Percentiles rank a stretch among this genome's conserved stretches.
Evolutionary conservation across 1,140 invertebrate species (phyloP).

Genomic region (Oryzaephilus surinamensis): DNA sequence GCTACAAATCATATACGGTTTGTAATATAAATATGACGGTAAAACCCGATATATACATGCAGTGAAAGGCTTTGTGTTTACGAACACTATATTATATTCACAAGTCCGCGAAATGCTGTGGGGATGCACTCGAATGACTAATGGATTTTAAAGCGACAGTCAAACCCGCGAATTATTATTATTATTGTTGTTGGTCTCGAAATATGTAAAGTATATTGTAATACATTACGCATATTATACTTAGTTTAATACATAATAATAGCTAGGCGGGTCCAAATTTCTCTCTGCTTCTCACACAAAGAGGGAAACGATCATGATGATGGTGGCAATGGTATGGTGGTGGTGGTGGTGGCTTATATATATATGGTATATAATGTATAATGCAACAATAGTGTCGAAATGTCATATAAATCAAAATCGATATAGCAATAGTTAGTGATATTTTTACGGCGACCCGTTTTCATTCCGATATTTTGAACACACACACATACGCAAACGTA

Average conservation of each 20-base stretch:
- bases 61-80: constrained; percentile 27
- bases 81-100: constrained; percentile 22
- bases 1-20: constrained; percentile 27
- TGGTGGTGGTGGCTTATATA: constrained; percentile 14
- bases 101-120: constrained; percentile 14
- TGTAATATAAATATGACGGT: constrained; percentile 24
- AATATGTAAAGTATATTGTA: no score
- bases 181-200: no score
- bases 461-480: constrained; percentile 27
- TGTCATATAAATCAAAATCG: constrained; percentile 26
- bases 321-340: constrained; percentile 16
- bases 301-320: constrained; percentile 10
- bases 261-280: no score
- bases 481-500: constrained; percentile 24
- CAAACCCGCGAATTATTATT: constrained; percentile 17
- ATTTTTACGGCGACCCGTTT: constrained; percentile 24
- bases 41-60: constrained; percentile 24
- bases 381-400: constrained; percentile 26
- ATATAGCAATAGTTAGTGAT: constrained; percentile 25
- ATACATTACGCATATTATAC: no score
- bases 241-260: no score
- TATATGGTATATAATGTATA: no score
- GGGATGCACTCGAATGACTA: constrained; percentile 11
- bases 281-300: no score
- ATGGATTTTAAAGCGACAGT: constrained; percentile 18